A percentile compares a stretch with the other conserved stretches of the same genome.
These are phyloP conservation scores for Heliconius cydno DNA, from an alignment of 2,888 invertebrate genomes.

Conservation along the genomic window DNA sequence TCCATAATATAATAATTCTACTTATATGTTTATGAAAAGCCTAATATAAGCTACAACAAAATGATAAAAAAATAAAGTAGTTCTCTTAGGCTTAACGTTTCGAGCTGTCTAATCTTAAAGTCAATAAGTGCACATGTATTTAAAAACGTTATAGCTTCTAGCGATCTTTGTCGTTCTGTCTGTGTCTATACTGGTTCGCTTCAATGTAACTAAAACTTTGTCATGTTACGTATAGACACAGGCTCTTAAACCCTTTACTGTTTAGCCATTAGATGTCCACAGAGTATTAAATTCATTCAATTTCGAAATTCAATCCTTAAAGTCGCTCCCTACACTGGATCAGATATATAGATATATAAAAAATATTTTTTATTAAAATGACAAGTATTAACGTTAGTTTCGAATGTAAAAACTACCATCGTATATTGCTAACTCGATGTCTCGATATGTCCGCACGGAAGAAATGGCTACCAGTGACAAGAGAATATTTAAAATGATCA, in stretches of 20 bases:
- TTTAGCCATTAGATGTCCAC: constrained; percentile 63
- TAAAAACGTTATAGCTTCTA: constrained; percentile 72
- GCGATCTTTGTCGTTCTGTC: constrained; percentile 54
- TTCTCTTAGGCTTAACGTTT: constrained; percentile 78
- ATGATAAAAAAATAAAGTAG: constrained; percentile 70
- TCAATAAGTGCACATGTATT: constrained; percentile 80
- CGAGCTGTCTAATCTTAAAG: constrained; percentile 75
- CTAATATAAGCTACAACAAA: constrained; percentile 79
- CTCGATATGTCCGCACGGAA: constrained; percentile 62
- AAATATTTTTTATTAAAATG: constrained; percentile 79
- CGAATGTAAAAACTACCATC: constrained; percentile 61
- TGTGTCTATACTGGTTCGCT: constrained; percentile 46
- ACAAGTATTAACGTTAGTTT: constrained; percentile 79
- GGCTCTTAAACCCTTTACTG: constrained; percentile 69
- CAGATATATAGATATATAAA: constrained; percentile 61
- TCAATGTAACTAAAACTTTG: constrained; percentile 30
- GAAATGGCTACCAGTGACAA: constrained; percentile 58
- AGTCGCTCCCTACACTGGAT: constrained; percentile 71
- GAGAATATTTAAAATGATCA: constrained; percentile 56
- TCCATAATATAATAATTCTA: constrained; percentile 70
- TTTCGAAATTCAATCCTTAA: constrained; percentile 63
- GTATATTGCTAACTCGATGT: constrained; percentile 66
- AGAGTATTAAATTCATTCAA: constrained; percentile 70
- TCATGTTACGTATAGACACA: constrained; percentile 48
- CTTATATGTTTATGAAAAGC: constrained; percentile 78